phyloP scores from a whole-genome alignment of 2,888 invertebrate genomes.

The Pristionchus fissidentatus region DNA sequence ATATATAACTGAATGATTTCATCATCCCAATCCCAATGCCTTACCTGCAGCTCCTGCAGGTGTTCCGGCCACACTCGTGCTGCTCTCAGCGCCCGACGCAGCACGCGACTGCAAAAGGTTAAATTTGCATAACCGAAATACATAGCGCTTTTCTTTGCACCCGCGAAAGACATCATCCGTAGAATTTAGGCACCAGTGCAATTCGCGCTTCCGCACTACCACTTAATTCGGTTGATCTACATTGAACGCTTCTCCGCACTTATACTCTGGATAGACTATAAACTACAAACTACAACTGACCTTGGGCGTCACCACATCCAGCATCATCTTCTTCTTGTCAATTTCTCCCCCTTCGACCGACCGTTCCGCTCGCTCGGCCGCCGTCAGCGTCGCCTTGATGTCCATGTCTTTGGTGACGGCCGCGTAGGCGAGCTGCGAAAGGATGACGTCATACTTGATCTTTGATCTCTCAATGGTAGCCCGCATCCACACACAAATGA shows the following conservation, averaged over 20 bases:
- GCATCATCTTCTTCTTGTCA: constrained; percentile 39
- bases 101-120: not conserved
- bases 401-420: constrained; percentile 69
- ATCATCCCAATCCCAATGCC: not conserved
- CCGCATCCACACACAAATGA: not conserved
- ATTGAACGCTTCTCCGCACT: not conserved
- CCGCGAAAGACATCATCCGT: too few relatives aligned
- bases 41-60: not conserved
- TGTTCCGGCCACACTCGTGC: constrained; percentile 2
- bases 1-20: not conserved
- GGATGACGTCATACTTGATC: not conserved
- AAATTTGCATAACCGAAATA: too few relatives aligned
- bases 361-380: constrained; percentile 69
- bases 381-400: constrained; percentile 65
- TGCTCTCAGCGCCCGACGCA: not conserved
- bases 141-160: too few relatives aligned
- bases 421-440: constrained; percentile 68
- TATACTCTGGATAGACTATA: not conserved
- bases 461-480: too few relatives aligned
- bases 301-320: not conserved
- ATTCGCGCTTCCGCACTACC: too few relatives aligned
- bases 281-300: not conserved
- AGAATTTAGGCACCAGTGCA: too few relatives aligned
- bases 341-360: constrained; percentile 57
- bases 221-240: too few relatives aligned